These are phyloP conservation scores for Cottus gobio DNA, from an alignment of 2,113 vertebrate species.

Conservation along the genomic window DNA sequence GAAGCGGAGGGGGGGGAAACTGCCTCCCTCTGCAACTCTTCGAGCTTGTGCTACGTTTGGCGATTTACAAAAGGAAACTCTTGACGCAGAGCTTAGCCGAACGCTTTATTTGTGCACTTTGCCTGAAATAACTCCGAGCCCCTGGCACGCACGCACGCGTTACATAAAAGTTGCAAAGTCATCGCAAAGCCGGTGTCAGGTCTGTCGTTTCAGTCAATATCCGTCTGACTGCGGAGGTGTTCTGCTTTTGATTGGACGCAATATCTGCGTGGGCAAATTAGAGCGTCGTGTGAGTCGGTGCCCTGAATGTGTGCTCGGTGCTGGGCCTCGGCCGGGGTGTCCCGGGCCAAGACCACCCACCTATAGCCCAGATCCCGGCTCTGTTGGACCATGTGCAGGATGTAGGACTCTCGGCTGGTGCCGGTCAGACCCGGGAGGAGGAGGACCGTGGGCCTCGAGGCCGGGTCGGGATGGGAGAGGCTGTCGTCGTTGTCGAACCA, in stretches of 20 bases:
- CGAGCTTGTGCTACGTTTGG: slow-evolving; percentile 61
- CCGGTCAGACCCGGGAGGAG: slow-evolving; percentile 96
- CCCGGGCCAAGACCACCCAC: slow-evolving; percentile 81
- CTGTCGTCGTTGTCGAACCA: slow-evolving; percentile 96
- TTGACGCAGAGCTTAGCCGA: slow-evolving; percentile 46
- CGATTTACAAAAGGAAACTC: slow-evolving; percentile 63
- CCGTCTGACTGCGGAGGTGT: background rate
- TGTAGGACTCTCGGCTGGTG: slow-evolving; percentile 98
- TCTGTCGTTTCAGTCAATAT: slow-evolving; percentile 2
- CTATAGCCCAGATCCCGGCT: slow-evolving; percentile 94
- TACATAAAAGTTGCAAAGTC: slow-evolving; percentile 34
- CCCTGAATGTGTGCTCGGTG: slow-evolving; percentile 12
- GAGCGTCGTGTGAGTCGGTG: slow-evolving; percentile 39
- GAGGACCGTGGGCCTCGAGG: slow-evolving; percentile 91
- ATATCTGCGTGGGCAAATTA: slow-evolving; percentile 18
- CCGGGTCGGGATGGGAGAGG: slow-evolving; percentile 84
- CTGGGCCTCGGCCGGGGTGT: slow-evolving; percentile 31
- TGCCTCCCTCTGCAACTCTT: slow-evolving; percentile 71
- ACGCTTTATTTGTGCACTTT: slow-evolving; percentile 52
- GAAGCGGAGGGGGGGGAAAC: slow-evolving; percentile 9
- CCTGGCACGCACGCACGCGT: slow-evolving; percentile 8
- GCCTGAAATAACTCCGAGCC: slow-evolving; percentile 56
- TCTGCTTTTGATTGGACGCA: background rate
- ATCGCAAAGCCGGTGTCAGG: background rate
- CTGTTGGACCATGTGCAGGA: slow-evolving; percentile 98